A percentile compares a stretch with the other conserved stretches of the same genome.
phyloP scores from a whole-genome alignment of 2,113 vertebrate species.

The Antechinus stuartii region DNA sequence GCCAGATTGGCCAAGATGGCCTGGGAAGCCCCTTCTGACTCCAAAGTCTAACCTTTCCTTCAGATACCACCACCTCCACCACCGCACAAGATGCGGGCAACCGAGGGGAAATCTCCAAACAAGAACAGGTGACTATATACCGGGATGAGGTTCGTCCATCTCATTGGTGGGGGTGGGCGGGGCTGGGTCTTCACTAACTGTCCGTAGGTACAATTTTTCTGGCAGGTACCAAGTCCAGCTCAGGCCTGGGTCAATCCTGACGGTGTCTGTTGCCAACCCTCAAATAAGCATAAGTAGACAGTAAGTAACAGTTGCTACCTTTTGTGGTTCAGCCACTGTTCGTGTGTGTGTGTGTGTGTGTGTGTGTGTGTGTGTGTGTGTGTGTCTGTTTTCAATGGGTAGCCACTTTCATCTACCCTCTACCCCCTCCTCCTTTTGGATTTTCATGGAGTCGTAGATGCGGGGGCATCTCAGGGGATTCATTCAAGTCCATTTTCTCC shows the following conservation, averaged over 20 bases:
- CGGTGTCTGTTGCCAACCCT: slow-evolving; percentile 83
- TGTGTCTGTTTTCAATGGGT: background rate
- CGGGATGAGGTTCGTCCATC: background rate
- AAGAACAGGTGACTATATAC: background rate
- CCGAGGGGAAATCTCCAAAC: background rate
- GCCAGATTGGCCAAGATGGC: background rate
- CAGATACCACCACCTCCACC: background rate
- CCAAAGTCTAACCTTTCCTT: background rate
- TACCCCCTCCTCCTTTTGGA: background rate
- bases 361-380: no score
- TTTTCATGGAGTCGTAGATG: background rate
- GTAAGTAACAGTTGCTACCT: slow-evolving; percentile 78
- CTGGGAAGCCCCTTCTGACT: background rate
- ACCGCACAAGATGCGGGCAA: background rate
- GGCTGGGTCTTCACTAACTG: background rate
- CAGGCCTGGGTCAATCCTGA: slow-evolving; percentile 81
- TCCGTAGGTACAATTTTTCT: slow-evolving; percentile 53
- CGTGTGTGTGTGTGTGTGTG: no score
- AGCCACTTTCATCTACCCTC: background rate
- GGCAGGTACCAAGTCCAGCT: slow-evolving; percentile 78
- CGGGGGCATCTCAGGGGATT: background rate
- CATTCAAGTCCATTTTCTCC: background rate
- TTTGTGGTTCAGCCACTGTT: background rate
- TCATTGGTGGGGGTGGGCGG: background rate
- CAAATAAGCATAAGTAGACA: slow-evolving; percentile 61